Conservation (phyloP, 2,888 invertebrate genomes). For the Orthosia cruda region DNA sequence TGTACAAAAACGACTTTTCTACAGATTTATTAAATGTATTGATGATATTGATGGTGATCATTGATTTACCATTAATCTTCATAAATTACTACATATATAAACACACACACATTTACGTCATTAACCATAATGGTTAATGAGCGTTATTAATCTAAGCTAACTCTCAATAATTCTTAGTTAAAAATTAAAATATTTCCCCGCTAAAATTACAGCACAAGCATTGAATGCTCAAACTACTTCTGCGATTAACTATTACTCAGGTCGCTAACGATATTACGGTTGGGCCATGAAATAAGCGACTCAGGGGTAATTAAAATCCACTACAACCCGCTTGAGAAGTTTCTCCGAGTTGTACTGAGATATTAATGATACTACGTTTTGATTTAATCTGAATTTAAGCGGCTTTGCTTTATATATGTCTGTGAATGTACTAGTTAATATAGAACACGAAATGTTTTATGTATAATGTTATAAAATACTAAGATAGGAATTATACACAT, state of each 20-base stretch:
- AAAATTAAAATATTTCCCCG: slow-evolving; percentile 5
- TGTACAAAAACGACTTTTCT: too few relatives aligned
- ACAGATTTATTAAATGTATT: neutral
- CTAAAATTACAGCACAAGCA: slow-evolving; percentile 39
- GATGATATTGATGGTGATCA: too few relatives aligned
- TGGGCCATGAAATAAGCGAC: slow-evolving; percentile 60
- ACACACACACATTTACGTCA: neutral
- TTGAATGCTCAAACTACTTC: slow-evolving; percentile 56
- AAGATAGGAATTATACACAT: too few relatives aligned
- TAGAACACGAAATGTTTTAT: slow-evolving; percentile 26
- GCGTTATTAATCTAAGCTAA: too few relatives aligned
- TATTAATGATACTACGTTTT: slow-evolving; percentile 58
- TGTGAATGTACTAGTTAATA: slow-evolving; percentile 8
- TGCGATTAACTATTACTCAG: slow-evolving; percentile 66
- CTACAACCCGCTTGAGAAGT: slow-evolving; percentile 51
- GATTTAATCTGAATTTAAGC: slow-evolving; percentile 49
- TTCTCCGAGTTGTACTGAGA: slow-evolving; percentile 47
- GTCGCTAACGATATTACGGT: slow-evolving; percentile 61
- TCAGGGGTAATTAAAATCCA: slow-evolving; percentile 56
- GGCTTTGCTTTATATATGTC: slow-evolving; percentile 20
- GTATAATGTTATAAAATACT: too few relatives aligned
- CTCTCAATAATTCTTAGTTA: neutral
- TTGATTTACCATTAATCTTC: too few relatives aligned
- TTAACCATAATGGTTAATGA: too few relatives aligned
- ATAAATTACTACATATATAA: neutral